These are phyloP conservation scores for Phoebastria nigripes DNA, from an alignment of 2,797 vertebrate genomes.

Conservation along the genomic window DNA sequence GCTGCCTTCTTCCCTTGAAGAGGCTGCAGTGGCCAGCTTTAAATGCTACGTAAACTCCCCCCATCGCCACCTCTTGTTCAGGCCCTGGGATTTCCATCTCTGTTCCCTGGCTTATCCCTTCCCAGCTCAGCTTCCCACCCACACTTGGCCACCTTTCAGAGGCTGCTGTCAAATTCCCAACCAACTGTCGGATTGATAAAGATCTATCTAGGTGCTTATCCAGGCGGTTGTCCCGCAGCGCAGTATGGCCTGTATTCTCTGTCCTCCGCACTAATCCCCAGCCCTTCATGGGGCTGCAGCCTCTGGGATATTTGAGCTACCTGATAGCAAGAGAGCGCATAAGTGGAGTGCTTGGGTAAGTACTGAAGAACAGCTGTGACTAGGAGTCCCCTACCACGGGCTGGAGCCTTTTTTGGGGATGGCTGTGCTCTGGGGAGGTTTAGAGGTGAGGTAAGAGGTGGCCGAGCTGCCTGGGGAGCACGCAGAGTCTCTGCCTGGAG, in stretches of 20 bases:
- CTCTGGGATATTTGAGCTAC: conserved; percentile 45
- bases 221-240: neutral
- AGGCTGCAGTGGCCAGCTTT: neutral
- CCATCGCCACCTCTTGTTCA: neutral
- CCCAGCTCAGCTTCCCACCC: neutral
- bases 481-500: neutral
- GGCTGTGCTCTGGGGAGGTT: neutral
- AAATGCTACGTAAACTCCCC: neutral
- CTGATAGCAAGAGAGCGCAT: neutral
- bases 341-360: conserved; percentile 19
- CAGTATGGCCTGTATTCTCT: neutral
- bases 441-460: neutral
- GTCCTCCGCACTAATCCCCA: neutral
- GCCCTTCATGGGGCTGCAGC: conserved; percentile 15
- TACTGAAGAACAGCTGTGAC: conserved; percentile 4
- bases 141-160: conserved; percentile 1
- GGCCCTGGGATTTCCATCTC: neutral
- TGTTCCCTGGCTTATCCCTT: neutral
- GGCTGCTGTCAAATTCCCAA: neutral
- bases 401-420: conserved; percentile 6
- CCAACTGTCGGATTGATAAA: neutral
- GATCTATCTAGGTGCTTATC: neutral
- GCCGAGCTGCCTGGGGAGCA: neutral
- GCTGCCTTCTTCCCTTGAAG: neutral
- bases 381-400: neutral